Percentiles rank a stretch among this genome's conserved stretches.
phyloP scores from a whole-genome alignment of 2,888 invertebrate species.

The Acleris laterana region DNA sequence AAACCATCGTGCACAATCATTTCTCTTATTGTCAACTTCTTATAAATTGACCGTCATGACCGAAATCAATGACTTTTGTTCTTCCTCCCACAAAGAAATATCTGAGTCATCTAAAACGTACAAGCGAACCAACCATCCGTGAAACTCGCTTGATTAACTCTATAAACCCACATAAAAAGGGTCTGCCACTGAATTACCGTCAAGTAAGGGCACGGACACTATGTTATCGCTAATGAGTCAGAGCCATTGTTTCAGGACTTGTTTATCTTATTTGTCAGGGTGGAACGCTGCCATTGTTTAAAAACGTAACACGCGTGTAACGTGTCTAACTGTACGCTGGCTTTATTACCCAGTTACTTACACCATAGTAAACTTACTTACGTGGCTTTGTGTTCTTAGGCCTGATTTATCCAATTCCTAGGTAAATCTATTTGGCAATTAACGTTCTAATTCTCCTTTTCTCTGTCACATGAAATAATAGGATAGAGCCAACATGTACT shows the following conservation, averaged over 20 bases:
- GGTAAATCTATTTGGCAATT: too few species aligned
- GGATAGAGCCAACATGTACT: too few species aligned
- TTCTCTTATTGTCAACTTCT: not conserved
- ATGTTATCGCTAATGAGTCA: slow-evolving; percentile 29
- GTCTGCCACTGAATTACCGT: not conserved
- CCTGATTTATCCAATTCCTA: too few species aligned
- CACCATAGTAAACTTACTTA: too few species aligned
- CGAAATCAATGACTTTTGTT: slow-evolving; percentile 39
- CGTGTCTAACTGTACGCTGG: slow-evolving; percentile 16
- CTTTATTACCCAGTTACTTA: slow-evolving; percentile 20
- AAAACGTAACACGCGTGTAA: not conserved
- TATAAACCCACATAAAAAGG: slow-evolving; percentile 26
- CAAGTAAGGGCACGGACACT: slow-evolving; percentile 2
- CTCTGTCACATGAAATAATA: too few species aligned
- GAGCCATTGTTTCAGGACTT: slow-evolving; percentile 14
- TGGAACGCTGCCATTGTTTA: slow-evolving; percentile 14
- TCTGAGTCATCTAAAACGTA: slow-evolving; percentile 43
- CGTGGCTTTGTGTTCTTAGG: too few species aligned
- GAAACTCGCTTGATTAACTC: slow-evolving; percentile 20
- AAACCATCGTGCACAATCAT: not conserved
- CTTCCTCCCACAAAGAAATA: slow-evolving; percentile 43
- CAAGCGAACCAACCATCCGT: slow-evolving; percentile 24
- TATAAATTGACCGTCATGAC: not conserved
- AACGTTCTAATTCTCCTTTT: too few species aligned
- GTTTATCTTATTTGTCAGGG: slow-evolving; percentile 8